Conservation (phyloP, 2,113 vertebrate genomes). For the Petaurus breviceps region DNA sequence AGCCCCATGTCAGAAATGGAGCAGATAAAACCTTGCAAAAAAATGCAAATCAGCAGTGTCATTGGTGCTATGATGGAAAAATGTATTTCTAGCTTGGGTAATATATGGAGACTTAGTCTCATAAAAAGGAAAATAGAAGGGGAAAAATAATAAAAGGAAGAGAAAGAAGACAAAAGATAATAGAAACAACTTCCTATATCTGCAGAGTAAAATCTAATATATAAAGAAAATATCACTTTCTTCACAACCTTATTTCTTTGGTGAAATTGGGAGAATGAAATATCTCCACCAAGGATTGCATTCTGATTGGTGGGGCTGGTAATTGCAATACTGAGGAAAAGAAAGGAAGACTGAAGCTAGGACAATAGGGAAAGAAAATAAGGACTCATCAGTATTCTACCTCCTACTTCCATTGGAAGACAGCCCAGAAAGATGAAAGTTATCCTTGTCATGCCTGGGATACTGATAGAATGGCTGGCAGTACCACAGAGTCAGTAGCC, state of each 20-base stretch:
- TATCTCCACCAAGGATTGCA: neutral
- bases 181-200: neutral
- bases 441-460: neutral
- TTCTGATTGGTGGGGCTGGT: neutral
- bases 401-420: neutral
- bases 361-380: neutral
- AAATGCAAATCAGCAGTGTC: neutral
- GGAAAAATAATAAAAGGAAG: neutral
- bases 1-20: neutral
- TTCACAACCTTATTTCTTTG: neutral
- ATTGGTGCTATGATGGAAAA: neutral
- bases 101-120: neutral
- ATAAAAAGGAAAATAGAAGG: neutral
- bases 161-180: neutral
- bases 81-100: neutral
- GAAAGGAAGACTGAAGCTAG: neutral
- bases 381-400: neutral
- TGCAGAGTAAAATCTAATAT: neutral
- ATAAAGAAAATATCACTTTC: neutral
- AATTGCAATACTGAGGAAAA: neutral
- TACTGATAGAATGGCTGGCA: neutral
- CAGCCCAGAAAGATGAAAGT: neutral
- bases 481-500: neutral
- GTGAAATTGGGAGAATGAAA: neutral
- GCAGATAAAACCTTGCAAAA: neutral